These are phyloP conservation scores for Spheniscus humboldti DNA, from an alignment of 2,797 vertebrate genomes.

Conservation along the genomic window DNA sequence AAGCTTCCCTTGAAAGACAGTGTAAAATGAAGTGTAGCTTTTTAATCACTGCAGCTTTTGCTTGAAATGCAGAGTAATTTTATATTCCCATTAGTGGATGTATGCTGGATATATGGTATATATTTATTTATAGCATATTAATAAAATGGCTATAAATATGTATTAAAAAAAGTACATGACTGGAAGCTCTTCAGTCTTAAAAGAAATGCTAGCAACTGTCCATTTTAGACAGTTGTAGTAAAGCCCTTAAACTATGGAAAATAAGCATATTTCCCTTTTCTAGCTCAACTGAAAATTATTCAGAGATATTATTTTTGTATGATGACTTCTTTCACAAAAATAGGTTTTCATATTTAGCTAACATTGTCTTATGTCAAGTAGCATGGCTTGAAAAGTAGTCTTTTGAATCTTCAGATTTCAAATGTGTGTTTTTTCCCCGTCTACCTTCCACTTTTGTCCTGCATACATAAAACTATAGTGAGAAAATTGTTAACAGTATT, in stretches of 20 bases:
- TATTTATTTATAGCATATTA: neutral
- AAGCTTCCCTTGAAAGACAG: neutral
- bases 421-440: accelerated
- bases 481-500: neutral
- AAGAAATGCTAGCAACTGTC: neutral
- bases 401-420: neutral
- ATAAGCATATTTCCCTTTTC: neutral
- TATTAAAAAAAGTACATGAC: neutral
- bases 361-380: neutral
- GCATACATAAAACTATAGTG: neutral
- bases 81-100: neutral
- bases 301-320: neutral
- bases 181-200: neutral
- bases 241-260: neutral
- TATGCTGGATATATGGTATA: neutral
- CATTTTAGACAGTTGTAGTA: neutral
- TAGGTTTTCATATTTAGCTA: neutral
- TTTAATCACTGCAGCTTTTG: neutral
- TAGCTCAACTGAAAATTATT: neutral
- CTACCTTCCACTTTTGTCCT: neutral
- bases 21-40: neutral
- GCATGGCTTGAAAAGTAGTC: neutral
- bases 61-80: neutral
- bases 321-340: neutral
- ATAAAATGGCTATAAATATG: neutral